These are phyloP conservation scores for Trichomalopsis sarcophagae DNA, from an alignment of 1,140 invertebrate genomes.

Conservation along the genomic window DNA sequence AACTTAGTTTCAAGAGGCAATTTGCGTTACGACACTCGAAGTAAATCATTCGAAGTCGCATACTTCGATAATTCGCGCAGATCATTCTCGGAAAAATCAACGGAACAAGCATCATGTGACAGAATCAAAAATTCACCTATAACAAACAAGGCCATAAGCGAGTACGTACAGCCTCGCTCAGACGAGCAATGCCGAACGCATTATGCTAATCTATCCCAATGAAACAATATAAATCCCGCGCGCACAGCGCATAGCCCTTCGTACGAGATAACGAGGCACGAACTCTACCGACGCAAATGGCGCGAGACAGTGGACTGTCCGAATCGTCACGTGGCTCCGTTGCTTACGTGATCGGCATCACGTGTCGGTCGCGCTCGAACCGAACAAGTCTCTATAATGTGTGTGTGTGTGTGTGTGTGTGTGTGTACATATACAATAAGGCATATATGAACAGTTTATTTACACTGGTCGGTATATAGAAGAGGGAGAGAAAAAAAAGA, in stretches of 20 bases:
- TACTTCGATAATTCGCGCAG: background rate
- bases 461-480: background rate
- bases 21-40: background rate
- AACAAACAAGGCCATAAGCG: background rate
- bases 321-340: conserved; percentile 2
- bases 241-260: background rate
- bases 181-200: background rate
- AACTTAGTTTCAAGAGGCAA: background rate
- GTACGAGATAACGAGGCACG: background rate
- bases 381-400: background rate
- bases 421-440: background rate
- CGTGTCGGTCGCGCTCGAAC: background rate
- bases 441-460: background rate
- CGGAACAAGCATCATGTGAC: background rate
- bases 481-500: background rate
- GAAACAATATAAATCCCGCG: background rate
- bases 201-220: background rate
- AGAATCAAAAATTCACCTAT: background rate
- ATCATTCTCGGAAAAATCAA: background rate
- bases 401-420: background rate
- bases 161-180: background rate
- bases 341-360: conserved; percentile 31
- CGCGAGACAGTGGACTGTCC: background rate
- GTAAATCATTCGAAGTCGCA: background rate
- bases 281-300: background rate